Evolutionary conservation across 2,797 vertebrate species (phyloP).

Genomic region (Vespertilio murinus): DNA sequence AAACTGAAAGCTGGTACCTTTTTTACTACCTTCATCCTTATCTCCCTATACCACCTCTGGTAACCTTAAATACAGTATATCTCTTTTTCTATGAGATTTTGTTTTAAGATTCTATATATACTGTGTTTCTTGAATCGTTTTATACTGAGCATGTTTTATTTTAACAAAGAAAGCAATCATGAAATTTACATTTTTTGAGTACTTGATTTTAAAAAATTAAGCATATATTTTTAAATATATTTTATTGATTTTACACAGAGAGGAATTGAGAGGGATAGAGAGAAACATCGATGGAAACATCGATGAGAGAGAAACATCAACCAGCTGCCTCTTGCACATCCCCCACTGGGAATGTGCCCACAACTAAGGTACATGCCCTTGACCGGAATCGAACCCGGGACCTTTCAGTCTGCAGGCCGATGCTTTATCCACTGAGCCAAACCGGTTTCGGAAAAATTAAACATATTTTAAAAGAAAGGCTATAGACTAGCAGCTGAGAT

Average conservation of each 20-base stretch:
- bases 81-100: not conserved
- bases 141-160: not conserved
- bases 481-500: not conserved
- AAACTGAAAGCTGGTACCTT: not conserved
- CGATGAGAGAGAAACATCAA: too few species aligned
- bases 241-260: too few species aligned
- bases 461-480: not conserved
- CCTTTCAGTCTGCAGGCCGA: too few species aligned
- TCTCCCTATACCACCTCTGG: not conserved
- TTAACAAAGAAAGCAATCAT: not conserved
- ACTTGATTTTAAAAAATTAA: not conserved
- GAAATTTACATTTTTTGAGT: constrained; percentile 3
- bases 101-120: not conserved
- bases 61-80: not conserved
- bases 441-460: too few species aligned
- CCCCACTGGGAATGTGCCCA: too few species aligned
- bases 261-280: too few species aligned
- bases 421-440: too few species aligned
- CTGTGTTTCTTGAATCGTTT: not conserved
- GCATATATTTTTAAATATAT: too few species aligned
- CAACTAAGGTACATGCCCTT: too few species aligned
- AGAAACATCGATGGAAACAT: too few species aligned
- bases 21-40: not conserved
- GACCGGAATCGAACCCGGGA: too few species aligned
- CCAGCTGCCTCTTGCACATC: too few species aligned